These are phyloP conservation scores for Scaptomyza caliginosa DNA, from an alignment of 2,888 invertebrate species.

Conservation along the genomic window DNA sequence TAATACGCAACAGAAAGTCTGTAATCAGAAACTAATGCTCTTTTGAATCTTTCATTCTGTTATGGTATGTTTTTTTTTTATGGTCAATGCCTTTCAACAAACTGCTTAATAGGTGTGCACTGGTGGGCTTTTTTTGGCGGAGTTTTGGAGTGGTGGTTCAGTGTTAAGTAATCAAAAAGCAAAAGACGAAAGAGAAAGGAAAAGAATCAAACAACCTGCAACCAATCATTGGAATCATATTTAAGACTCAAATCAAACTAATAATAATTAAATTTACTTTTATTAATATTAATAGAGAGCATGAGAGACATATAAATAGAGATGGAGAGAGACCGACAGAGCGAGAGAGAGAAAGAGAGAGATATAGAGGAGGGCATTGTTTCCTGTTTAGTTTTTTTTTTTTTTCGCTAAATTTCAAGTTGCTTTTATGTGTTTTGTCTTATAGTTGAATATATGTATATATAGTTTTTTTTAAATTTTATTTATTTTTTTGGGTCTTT, in stretches of 20 bases:
- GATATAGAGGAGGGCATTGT: constrained; percentile 11
- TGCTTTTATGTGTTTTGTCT: constrained; percentile 48
- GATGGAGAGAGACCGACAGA: constrained; percentile 19
- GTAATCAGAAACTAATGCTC: constrained; percentile 16
- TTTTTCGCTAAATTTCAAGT: constrained; percentile 74
- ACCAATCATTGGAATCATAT: constrained; percentile 21
- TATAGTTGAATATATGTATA: constrained; percentile 9
- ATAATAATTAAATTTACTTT: not conserved
- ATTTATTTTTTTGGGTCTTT: constrained; percentile 16
- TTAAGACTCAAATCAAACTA: not conserved
- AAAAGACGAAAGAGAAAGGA: not conserved
- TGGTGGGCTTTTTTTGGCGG: constrained; percentile 38
- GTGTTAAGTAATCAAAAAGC: constrained; percentile 26
- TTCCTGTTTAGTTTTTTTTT: constrained; percentile 27
- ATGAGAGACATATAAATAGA: constrained; percentile 22
- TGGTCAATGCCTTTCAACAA: constrained; percentile 23
- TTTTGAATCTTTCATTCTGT: not conserved
- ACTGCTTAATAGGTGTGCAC: constrained; percentile 43
- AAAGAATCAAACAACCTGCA: constrained; percentile 1
- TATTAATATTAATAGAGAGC: constrained; percentile 5
- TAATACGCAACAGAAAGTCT: constrained; percentile 24
- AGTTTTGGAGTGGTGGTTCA: constrained; percentile 29
- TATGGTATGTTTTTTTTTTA: not conserved
- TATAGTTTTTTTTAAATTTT: constrained; percentile 15
- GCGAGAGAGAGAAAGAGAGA: constrained; percentile 15